Base-by-base conservation (phyloP, 2,888 invertebrate species). In the Pedicia rivosa region DNA sequence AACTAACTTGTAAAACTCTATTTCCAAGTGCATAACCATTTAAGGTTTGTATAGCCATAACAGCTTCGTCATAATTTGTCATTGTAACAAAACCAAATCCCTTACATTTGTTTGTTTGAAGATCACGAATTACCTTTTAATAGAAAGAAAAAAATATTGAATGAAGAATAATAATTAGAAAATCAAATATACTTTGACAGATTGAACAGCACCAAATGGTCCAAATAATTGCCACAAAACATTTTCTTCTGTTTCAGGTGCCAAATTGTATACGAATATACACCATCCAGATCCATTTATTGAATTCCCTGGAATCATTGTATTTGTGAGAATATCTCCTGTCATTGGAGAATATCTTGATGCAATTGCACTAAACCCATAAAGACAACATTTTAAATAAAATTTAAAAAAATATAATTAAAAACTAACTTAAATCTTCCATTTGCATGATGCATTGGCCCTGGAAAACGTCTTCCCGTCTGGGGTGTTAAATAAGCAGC, bases 21-120 rank as follows among this genome's bases (percentile, higher is more conserved):
- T 90, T 91, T 53, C 90, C 90, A 56, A 95, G 70, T 49, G 88
- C 86, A 65, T 91, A 92, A 51, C 94, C 94, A 64, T 95, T 94
- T 56, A 95, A 71, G 44, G 88, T 87, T 64, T 91, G 88, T 56
- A 94, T 94, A 48, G 95, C 94, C 51, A 90, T 81, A 41, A 91
- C 79, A 36, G 94, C 90, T 64, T 95, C 94, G 57, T 94, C 92
- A 62, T 95, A 94, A 64, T 92, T 91, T 56, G 91, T 91, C 94
- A 95, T 95, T 44, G 92, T 94, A 47, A 95, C 92, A 64, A 94
- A 94, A 45, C 92, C 95, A 61, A 92, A 95, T 43, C 95, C 95
- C 70, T 92, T 94, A 70, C 94, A 95, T 65, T 95, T 95, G 67
- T 88, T 90, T 48, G 91, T 91, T 55, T 87, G 81, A 53, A 87